Base-by-base conservation (phyloP, 2,113 vertebrate species). In the Excalfactoria chinensis region DNA sequence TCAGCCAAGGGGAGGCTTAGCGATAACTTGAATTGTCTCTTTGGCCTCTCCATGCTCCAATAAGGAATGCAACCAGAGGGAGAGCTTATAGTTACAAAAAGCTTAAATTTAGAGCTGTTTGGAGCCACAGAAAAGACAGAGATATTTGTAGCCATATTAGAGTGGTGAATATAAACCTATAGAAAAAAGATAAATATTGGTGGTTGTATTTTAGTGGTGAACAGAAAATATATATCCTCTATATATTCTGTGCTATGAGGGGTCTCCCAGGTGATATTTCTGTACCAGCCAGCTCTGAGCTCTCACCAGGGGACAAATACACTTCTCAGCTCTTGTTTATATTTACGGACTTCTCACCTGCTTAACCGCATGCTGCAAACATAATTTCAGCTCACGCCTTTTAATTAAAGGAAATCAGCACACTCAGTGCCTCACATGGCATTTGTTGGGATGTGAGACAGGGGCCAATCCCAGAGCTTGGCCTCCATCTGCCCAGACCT, bases 71-170 rank as follows among this genome's bases (percentile, higher is more conserved):
- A 55, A 9, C 35, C 67, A 77, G 53, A 66, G 28, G 17, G 37
- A 73, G n/a, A 80, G 68, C 28, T 71, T 62, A 63, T 84, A 58
- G 80, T 66, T 34, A 74, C 49, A 49, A 37, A 86, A 81, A 72
- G 21, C 26, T 93, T 82, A 68, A 73, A 79, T 56, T 40, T 51
- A 80, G 9, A 63, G 13, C 10, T 88, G 18, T 73, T 93, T 56
- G 88, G 88, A 90, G 30, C 7, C 46, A n/a, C 22, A 51, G 71
- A 77, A 80, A 90, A 63, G 2, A 51, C 37, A 71, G 0, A 35
- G 20, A 11, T 86, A 55, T 48, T 37, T 77, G 32, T 63, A 74
- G 34, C 10, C 13, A 2, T 77, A 63, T 51, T 35, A 80, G 15
- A 87, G 74, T 6, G 0, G 9, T 69, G 60, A 55, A 55, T 82